Conservation (phyloP, 35 echinoderm and acorn worm species). For the Ophioderma brevispina region DNA sequence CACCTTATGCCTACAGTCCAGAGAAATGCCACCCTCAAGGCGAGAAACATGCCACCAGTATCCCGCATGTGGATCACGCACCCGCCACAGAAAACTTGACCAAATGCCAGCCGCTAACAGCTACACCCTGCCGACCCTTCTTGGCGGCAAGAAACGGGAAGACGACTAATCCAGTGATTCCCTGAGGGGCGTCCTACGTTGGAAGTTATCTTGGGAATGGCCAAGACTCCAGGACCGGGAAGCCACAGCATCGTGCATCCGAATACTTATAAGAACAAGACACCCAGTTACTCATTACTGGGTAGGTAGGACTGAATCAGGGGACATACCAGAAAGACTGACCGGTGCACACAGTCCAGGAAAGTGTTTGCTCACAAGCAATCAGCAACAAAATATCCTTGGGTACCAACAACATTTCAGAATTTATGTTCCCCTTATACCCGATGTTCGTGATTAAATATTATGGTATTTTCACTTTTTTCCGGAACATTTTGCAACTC, state of each 20-base stretch:
- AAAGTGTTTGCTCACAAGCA: conserved; percentile 84
- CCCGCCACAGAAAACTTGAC: conserved; percentile 88
- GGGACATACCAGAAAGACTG: conserved; percentile 79
- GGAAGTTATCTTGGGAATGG: conserved; percentile 92
- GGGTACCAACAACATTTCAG: conserved; percentile 89
- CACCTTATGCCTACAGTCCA: conserved; percentile 92
- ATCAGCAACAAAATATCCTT: conserved; percentile 78
- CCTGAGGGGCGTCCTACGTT: conserved; percentile 86
- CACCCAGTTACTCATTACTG: conserved; percentile 91
- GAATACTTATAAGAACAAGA: conserved; percentile 69
- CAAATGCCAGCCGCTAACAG: conserved; percentile 89
- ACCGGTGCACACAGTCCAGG: conserved; percentile 90
- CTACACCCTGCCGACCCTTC: conserved; percentile 66
- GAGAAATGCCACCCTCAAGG: conserved; percentile 97
- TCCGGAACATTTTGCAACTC: background rate
- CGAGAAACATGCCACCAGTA: conserved; percentile 82
- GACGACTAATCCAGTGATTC: conserved; percentile 86
- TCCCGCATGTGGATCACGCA: conserved; percentile 85
- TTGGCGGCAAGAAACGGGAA: conserved; percentile 83
- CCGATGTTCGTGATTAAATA: conserved; percentile 81
- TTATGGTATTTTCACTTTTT: background rate
- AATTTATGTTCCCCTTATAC: conserved; percentile 92
- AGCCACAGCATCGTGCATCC: conserved; percentile 77
- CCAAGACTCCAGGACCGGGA: conserved; percentile 91
- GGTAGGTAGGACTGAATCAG: conserved; percentile 69